Percentiles rank a stretch among this genome's conserved stretches.
Evolutionary conservation across 2,797 vertebrate species (phyloP).

Genomic region (Artibeus jamaicensis): DNA sequence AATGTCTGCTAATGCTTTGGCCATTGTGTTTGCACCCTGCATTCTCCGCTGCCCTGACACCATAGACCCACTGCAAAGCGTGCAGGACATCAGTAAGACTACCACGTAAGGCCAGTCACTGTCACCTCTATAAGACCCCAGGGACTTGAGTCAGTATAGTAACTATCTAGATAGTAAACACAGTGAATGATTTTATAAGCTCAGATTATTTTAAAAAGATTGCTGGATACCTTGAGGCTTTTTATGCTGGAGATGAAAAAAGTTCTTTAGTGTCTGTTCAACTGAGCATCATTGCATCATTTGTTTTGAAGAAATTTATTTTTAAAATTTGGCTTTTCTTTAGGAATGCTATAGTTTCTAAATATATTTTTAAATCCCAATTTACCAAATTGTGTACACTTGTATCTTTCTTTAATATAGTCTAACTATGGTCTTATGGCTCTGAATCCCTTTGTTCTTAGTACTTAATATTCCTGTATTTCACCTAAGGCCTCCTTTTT

Average conservation of each 20-base stretch:
- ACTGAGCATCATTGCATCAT: neutral
- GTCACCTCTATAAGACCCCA: neutral
- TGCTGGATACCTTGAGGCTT: neutral
- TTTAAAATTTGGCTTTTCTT: conserved; percentile 41
- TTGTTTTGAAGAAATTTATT: conserved; percentile 2
- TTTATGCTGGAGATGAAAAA: neutral
- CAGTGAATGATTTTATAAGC: neutral
- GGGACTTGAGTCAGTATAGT: neutral
- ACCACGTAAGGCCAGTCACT: conserved; percentile 90
- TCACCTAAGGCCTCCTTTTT: conserved; percentile 26
- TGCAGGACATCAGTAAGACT: conserved; percentile 98
- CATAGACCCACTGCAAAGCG: conserved; percentile 94
- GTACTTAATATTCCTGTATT: conserved; percentile 13
- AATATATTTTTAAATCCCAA: conserved; percentile 32
- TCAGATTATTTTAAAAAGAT: conserved; percentile 31
- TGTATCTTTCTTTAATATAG: neutral
- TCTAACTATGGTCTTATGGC: neutral
- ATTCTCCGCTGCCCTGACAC: conserved; percentile 97
- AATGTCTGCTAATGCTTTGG: conserved; percentile 98
- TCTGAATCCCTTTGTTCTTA: conserved; percentile 31
- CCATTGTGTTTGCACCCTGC: conserved; percentile 98
- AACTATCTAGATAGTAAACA: neutral
- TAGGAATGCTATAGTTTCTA: conserved; percentile 24
- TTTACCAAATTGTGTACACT: neutral
- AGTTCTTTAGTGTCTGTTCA: neutral